Conservation (phyloP, 2,797 vertebrate genomes). For the Gymnocypris eckloni region DNA sequence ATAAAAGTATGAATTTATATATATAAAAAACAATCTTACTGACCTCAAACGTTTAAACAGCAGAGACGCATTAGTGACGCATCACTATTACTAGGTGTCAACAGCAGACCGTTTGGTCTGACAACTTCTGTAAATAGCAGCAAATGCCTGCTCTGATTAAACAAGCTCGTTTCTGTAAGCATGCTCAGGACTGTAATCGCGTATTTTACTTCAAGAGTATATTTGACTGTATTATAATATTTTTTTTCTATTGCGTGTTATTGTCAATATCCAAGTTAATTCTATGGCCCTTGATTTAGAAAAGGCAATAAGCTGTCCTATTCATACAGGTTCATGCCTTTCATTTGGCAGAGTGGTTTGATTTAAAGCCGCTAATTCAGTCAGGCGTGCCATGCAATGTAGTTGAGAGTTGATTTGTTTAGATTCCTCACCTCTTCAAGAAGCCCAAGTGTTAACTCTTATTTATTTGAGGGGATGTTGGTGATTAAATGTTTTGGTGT, state of each 20-base stretch:
- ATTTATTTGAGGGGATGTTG: neutral
- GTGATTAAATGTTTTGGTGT: slow-evolving; percentile 2
- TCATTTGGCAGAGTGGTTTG: slow-evolving; percentile 29
- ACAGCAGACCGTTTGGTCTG: neutral
- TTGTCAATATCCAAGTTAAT: slow-evolving; percentile 14
- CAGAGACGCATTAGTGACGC: neutral
- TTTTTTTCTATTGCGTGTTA: neutral
- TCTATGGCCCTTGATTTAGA: slow-evolving; percentile 17
- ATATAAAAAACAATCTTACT: neutral
- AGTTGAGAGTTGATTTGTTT: slow-evolving; percentile 33
- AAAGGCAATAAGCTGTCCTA: slow-evolving; percentile 23
- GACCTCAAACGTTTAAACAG: neutral
- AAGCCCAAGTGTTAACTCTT: slow-evolving; percentile 31
- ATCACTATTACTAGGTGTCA: neutral
- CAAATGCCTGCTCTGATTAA: neutral
- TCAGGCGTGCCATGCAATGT: neutral
- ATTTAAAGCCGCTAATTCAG: slow-evolving; percentile 25
- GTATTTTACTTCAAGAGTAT: neutral
- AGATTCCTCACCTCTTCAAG: slow-evolving; percentile 24
- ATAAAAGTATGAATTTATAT: no score
- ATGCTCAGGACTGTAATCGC: neutral
- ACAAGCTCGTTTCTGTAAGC: neutral
- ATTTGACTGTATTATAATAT: neutral
- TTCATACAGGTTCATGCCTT: slow-evolving; percentile 27
- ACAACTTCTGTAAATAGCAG: neutral